These are phyloP conservation scores for Masnerella sp. DNA, from an alignment of 2,888 invertebrate species.

Conservation along the genomic window DNA sequence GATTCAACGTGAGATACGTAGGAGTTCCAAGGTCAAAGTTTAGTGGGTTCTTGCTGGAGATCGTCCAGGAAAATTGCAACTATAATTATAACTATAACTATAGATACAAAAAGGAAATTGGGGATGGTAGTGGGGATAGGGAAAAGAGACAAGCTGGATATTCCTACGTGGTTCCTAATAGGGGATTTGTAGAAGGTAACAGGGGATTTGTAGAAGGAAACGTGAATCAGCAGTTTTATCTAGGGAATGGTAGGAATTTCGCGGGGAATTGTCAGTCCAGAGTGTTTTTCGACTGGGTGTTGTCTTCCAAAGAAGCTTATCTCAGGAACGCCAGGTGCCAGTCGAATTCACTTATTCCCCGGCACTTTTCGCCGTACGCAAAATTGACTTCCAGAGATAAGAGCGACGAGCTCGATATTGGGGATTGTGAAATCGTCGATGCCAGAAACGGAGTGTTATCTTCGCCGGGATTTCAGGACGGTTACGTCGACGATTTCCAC, in stretches of 20 bases:
- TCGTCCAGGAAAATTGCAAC: constrained; percentile 80
- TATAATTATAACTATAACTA: constrained; percentile 47
- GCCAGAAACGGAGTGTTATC: constrained; percentile 74
- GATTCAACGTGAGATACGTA: constrained; percentile 77
- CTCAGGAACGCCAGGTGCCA: constrained; percentile 64
- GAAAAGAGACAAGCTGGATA: constrained; percentile 65
- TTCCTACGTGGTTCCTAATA: constrained; percentile 60
- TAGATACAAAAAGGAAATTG: constrained; percentile 60
- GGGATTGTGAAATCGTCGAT: constrained; percentile 72
- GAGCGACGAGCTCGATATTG: constrained; percentile 11
- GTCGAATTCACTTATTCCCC: background rate
- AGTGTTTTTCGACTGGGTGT: constrained; percentile 67
- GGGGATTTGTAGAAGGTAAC: constrained; percentile 25
- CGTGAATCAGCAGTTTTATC: constrained; percentile 12
- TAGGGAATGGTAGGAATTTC: constrained; percentile 31
- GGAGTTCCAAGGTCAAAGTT: constrained; percentile 75
- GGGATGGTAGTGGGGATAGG: constrained; percentile 1
- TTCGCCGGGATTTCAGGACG: constrained; percentile 78
- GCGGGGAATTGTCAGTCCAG: constrained; percentile 63
- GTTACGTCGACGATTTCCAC: constrained; percentile 76
- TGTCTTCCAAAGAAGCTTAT: constrained; percentile 67
- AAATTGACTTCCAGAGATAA: constrained; percentile 21
- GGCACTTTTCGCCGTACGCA: constrained; percentile 22
- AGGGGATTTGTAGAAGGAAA: too few relatives aligned
- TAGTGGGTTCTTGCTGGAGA: constrained; percentile 80